Evolutionary conservation across 2,888 invertebrate genomes (phyloP), one percentile per base, ranked within the genome.

Genomic region (Megaustenia siamemsis): DNA sequence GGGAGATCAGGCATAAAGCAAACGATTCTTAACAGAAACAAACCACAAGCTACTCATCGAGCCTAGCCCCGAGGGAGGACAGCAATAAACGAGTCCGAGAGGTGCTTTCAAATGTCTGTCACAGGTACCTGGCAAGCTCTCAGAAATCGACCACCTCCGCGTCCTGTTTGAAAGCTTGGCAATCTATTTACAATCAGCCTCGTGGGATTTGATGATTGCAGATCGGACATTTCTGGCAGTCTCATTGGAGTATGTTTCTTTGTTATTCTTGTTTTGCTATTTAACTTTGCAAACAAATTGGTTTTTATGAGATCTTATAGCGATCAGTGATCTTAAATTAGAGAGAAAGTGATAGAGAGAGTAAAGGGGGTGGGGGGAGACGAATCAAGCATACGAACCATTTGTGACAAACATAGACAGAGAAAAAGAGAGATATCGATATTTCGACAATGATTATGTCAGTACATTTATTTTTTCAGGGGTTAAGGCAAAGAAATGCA

Each of bases 121-220:
- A 45, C 28, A 73, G 45, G 73, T 73, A 73, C 45, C 73, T 45
- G 73, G 45, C 43, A n/a, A 12, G 73, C 73, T 73, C 73, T 73
- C 73, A 32, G 73, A 12, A 45, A 73, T 45, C 73, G 73, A 73
- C 73, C 45, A 28, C 45, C 28, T 24, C 49, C 73, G n/a, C 6
- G 73, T 28, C 5, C 43, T 28, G 28, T 4, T 18, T 45, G 73
- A 73, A 45, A 73, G 43, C 73, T 12, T 15, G 28, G 73, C 73
- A 43, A 45, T 73, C 45, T 73, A 73, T 73, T 73, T 43, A 73
- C 73, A 45, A 32, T 73, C 45, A 45, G 12, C 15, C 43, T 45
- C 73, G 45, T 5, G 73, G 45, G 32, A 73, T 28, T 45, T 73
- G 73, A 15, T 73, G 73, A 73, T 73, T 73, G 73, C 73, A 43